Evolutionary conservation across 2,888 invertebrate species (phyloP), one percentile per base, ranked within the genome.

Genomic region (Eudasyphora cyanicolor): DNA sequence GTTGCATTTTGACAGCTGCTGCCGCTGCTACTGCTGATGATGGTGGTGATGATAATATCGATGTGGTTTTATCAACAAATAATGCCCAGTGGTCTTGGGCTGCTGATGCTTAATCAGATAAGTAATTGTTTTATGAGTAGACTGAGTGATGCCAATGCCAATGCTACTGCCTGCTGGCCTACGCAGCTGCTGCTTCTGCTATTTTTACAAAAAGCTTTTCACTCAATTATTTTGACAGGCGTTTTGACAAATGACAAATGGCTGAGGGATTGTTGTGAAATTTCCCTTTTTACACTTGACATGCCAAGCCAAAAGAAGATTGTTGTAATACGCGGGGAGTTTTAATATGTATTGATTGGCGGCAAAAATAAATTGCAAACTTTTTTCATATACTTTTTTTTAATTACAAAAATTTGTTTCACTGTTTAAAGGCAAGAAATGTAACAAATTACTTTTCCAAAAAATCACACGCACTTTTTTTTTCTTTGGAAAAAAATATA

Each of bases 1-100:
- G 91, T 87, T 92, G 91, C 92, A 92, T 92, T 88, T 86, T 90
- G 88, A 85, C 87, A 79, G 88, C 87, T 87, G 77, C 71, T 77
- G 19, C n/a, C n/a, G 49, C 60, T 69, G 17, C 24, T 64, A 12
- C 32, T 67, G 35, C 6, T 49, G 32, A 19, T 51, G n/a, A n/a
- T n/a, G n/a, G n/a, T n/a, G n/a, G n/a, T n/a, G n/a, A n/a, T n/a
- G 27, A 27, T 57, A 57, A 38, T n/a, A 67, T 32, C 42, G 27
- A 32, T n/a, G 42, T 29, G 49, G 62, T 10, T 14, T 19, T 60
- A 24, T 27, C 14, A 64, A 17, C 24, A 54, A 49, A 32, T 12
- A 64, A 62, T 12, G n/a, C 42, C 38, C 6, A 57, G 49, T 10
- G 51, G 75, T 45, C 76, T n/a, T n/a, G n/a, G n/a, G n/a, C n/a